Evolutionary conservation across 2,888 invertebrate genomes (phyloP).

Genomic region (Epirrhoe tristata): DNA sequence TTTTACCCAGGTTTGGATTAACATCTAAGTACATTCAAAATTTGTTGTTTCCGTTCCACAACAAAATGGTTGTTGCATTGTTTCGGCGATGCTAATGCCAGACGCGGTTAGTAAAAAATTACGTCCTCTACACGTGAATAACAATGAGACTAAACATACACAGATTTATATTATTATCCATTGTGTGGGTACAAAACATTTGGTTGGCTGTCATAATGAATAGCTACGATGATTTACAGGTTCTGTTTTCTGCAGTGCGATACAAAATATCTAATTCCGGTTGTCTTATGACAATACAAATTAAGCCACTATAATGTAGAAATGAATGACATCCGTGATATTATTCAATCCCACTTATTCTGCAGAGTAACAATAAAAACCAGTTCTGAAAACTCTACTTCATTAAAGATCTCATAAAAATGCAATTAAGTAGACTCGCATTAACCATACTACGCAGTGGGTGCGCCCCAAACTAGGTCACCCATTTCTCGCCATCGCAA

Average conservation of each 20-base stretch:
- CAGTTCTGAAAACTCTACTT: slow-evolving; percentile 28
- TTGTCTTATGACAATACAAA: not conserved
- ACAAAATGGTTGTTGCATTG: slow-evolving; percentile 58
- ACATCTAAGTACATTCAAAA: slow-evolving; percentile 52
- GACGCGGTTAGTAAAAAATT: slow-evolving; percentile 58
- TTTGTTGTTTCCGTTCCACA: slow-evolving; percentile 59
- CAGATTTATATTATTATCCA: slow-evolving; percentile 44
- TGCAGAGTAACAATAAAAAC: slow-evolving; percentile 8
- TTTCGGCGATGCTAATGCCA: slow-evolving; percentile 52
- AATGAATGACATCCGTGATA: not conserved
- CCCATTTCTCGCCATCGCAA: slow-evolving; percentile 71
- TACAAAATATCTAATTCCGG: not conserved
- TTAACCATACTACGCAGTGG: slow-evolving; percentile 62
- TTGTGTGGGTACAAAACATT: slow-evolving; percentile 43
- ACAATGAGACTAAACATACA: slow-evolving; percentile 53
- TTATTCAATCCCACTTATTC: not conserved
- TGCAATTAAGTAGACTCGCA: slow-evolving; percentile 70
- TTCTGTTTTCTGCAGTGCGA: slow-evolving; percentile 5
- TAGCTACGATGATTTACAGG: slow-evolving; percentile 33
- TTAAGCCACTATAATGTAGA: not conserved
- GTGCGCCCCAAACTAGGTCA: slow-evolving; percentile 79
- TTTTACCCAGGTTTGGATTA: slow-evolving; percentile 31
- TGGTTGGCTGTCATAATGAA: slow-evolving; percentile 34
- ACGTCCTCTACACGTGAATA: slow-evolving; percentile 61
- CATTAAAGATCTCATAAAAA: slow-evolving; percentile 54